Base-by-base conservation (phyloP, 2,113 vertebrate genomes). In the Xenus cinereus region DNA sequence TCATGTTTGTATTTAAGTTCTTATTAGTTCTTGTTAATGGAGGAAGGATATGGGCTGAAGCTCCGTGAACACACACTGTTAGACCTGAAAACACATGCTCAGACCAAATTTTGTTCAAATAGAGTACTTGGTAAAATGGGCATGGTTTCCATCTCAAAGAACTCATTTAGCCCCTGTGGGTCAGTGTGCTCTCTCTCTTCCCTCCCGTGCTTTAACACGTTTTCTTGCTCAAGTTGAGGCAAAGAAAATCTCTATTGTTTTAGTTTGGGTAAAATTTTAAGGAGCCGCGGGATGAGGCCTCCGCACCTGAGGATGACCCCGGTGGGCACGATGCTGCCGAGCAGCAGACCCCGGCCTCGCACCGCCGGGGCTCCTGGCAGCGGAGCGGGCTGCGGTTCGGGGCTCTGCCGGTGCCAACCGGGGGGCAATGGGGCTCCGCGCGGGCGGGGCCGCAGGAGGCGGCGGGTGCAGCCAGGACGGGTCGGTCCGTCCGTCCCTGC, bases 61-160 rank as follows among this genome's bases (percentile, higher is more conserved):
- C 43, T 10, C 41, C 5, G 28, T n/a, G 35, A 33, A 33, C 14
- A 23, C 12, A 22, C 59, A 54, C n/a, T 63, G 12, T 19, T 26
- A 30, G 17, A 43, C 24, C 32, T 26, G 59, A 48, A 85, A 85
- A 73, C 4, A 41, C 4, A 30, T 2, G 14, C 23, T 21, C 33
- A 51, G 20, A 39, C 43, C 28, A 16, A 53, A 27, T 28, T 62
- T 19, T 24, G 20, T 48, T 79, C 32, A 23, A 37, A 41, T 26
- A 14, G 0, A 48, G 13, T 8, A n/a, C 20, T 27, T 45, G 27
- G 26, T 54, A 26, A 76, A 66, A 35, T 0, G 0, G 11, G 15
- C 14, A 15, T 3, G 12, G 39, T 7, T 54, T 59, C 46, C 9
- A 7, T 8, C 69, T 30, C 16, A 14, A 26, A 22, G 21, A 43